Base-by-base conservation (phyloP, 2,888 invertebrate genomes). In the Carterocephalus palaemon region DNA sequence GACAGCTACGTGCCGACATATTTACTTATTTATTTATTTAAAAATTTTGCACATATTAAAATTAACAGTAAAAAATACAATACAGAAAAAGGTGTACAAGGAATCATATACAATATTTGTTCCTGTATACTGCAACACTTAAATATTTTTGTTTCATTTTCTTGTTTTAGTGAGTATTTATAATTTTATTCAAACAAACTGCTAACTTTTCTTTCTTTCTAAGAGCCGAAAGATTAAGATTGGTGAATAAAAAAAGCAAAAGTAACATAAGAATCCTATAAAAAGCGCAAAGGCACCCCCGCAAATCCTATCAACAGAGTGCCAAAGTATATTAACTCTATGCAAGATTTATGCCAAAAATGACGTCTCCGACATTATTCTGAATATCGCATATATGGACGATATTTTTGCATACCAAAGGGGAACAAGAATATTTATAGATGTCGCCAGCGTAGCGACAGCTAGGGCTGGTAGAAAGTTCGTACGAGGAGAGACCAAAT, bases 391-490 rank as follows among this genome's bases (percentile, higher is more conserved):
- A 73, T 81, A 74, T 74, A 71, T 71, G 60, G 57, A 68, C 68
- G 68, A 75, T 81, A 81, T 83, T 83, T 83, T 82, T 83, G 80
- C 83, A 82, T 83, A 83, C 70, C 75, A 70, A 65, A 57, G 69
- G 76, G 81, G 67, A 57, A 54, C 61, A 10, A 12, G 59, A 63
- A 77, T 73, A 79, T 74, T 74, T 77, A 77, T 80, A 71, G 58
- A 59, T 52, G 52, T 42, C 49, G 42, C 81, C 70, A 74, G 23
- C 12, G 0, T 57, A 48, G 6, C 1, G 23, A 51, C 74, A 64
- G 13, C 63, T 12, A 1, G 10, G 0, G 5, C 0, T 1, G 3
- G 36, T 8, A 46, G 31, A 34, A 46, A 41, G 17, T 17, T 4
- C 2, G 3, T 10, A 15, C 0, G 7, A 2, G 4, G 7, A 31